Percentiles rank a stretch among this genome's conserved stretches.
Evolutionary conservation across 2,888 invertebrate genomes (phyloP).

Genomic region (Pegoplata infirma): DNA sequence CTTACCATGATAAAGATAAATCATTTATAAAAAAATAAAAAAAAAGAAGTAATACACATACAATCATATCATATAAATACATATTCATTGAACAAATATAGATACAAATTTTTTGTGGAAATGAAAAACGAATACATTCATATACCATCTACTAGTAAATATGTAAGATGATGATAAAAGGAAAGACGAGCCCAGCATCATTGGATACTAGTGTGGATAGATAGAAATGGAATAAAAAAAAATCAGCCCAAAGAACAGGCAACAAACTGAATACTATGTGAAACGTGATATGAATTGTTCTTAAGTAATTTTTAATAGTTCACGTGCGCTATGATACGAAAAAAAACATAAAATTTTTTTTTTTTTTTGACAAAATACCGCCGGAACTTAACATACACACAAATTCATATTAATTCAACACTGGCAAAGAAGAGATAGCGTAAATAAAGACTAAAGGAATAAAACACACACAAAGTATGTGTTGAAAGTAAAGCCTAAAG

Average conservation of each 20-base stretch:
- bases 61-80: slow-evolving; percentile 30
- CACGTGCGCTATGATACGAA: slow-evolving; percentile 70
- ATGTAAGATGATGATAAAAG: slow-evolving; percentile 43
- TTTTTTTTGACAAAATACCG: slow-evolving; percentile 43
- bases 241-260: slow-evolving; percentile 26
- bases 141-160: no score
- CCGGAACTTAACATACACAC: slow-evolving; percentile 42
- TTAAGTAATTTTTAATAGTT: slow-evolving; percentile 76
- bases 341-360: slow-evolving; percentile 1
- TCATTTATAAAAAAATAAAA: no score
- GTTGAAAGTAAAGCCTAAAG: slow-evolving; percentile 34
- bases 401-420: background rate
- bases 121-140: slow-evolving; percentile 27
- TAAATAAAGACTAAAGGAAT: slow-evolving; percentile 5
- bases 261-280: slow-evolving; percentile 57
- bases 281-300: slow-evolving; percentile 75
- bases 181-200: slow-evolving; percentile 32
- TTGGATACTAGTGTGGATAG: slow-evolving; percentile 24
- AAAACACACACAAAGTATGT: no score
- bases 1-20: slow-evolving; percentile 55
- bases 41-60: slow-evolving; percentile 22
- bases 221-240: background rate
- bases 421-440: slow-evolving; percentile 13
- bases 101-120: slow-evolving; percentile 52
- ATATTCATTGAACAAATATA: slow-evolving; percentile 62